Conservation (phyloP, 2,888 invertebrate genomes). For the Eubasilissa splendida region DNA sequence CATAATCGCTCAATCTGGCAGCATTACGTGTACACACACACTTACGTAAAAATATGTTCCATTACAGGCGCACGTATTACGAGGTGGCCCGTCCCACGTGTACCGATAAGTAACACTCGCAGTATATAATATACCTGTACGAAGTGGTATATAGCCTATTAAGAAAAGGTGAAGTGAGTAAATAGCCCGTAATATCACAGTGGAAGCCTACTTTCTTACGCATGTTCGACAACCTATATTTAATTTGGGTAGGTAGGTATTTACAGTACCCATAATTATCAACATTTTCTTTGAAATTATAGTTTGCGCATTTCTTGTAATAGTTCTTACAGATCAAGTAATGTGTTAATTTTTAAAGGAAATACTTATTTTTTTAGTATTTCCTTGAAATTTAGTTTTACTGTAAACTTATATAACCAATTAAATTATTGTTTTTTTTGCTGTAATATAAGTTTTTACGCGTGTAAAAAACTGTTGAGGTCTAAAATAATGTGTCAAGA, state of each 20-base stretch:
- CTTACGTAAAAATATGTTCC: constrained; percentile 25
- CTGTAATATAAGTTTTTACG: too few relatives aligned
- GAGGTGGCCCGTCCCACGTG: constrained; percentile 40
- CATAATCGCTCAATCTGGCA: constrained; percentile 54
- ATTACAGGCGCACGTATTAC: constrained; percentile 34
- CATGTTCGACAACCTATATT: neutral
- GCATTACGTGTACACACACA: constrained; percentile 9
- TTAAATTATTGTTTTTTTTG: too few relatives aligned
- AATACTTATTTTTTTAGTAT: too few relatives aligned
- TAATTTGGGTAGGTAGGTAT: neutral
- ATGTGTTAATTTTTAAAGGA: too few relatives aligned
- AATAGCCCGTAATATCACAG: constrained; percentile 1
- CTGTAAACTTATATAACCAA: too few relatives aligned
- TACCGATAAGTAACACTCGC: constrained; percentile 40
- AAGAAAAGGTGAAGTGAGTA: neutral
- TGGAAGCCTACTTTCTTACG: constrained; percentile 2
- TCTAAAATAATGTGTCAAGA: too few relatives aligned
- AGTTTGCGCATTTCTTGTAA: too few relatives aligned
- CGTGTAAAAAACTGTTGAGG: too few relatives aligned
- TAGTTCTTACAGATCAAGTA: too few relatives aligned
- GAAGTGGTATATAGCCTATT: neutral
- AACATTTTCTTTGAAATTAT: too few relatives aligned
- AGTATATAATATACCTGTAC: neutral
- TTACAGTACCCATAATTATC: neutral
- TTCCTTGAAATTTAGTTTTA: too few relatives aligned